Base-by-base conservation (phyloP, 2,797 vertebrate species). In the Epinephelus coioides region DNA sequence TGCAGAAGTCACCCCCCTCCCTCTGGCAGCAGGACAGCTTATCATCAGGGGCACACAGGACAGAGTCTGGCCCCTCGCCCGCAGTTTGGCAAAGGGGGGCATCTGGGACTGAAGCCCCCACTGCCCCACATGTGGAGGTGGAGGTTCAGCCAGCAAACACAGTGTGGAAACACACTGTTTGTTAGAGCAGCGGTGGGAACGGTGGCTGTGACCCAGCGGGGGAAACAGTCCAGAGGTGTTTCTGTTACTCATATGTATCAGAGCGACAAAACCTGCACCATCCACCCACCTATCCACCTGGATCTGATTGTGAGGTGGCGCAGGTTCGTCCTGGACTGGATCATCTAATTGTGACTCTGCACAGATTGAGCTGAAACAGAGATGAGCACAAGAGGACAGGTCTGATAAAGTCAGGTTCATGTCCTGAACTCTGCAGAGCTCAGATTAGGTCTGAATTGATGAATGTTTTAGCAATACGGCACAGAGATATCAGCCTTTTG, bases 31-130 rank as follows among this genome's bases (percentile, higher is more conserved):
- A 19, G 27, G 62, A 69, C 74, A 82, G 79, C 87, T 89, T 90
- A 91, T 94, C 91, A 78, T 54, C 83, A 57, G 77, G 78, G 86
- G 30, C 88, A 88, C 84, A 89, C 78, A 67, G 76, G 73, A 88
- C 79, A 68, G 69, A 73, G 65, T n/a, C 79, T 92, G 93, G 91
- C 76, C 81, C 64, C 10, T 4, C 27, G 89, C 90, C 90, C 83
- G 72, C 82, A n/a, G 67, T 79, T 65, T 91, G 90, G 85, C 89
- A 85, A 15, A 51, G 25, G 57, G 70, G 67, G 44, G 46, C 71
- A 14, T 40, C 61, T 40, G 82, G 25, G 80, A 54, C 61, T 15
- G 50, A 63, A 55, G 55, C 23, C 70, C 59, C 68, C 6, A 27
- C 67, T 38, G 72, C 40, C 79, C 69, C 75, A 34, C 71, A 83